A percentile compares a stretch with the other conserved stretches of the same genome.
phyloP scores from a whole-genome alignment of 2,888 invertebrate genomes.

The Anagyrus pseudococci region DNA sequence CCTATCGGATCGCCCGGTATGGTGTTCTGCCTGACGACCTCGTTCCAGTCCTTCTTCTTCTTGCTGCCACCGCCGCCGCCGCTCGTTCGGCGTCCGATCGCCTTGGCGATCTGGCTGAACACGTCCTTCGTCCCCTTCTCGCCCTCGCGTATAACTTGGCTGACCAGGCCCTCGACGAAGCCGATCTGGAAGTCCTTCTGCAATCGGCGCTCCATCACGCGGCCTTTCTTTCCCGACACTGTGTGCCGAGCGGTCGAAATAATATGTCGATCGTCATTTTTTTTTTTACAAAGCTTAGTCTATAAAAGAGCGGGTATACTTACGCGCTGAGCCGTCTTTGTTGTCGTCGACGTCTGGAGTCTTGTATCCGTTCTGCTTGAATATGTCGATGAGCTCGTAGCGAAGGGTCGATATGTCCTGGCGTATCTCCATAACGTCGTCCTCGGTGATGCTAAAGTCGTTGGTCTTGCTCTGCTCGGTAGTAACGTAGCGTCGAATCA shows the following conservation, averaged over 20 bases:
- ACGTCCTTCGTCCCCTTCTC: slow-evolving; percentile 78
- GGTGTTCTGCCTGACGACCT: slow-evolving; percentile 77
- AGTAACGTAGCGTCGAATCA: slow-evolving; percentile 90
- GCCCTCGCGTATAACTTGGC: slow-evolving; percentile 70
- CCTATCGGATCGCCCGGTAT: slow-evolving; percentile 79
- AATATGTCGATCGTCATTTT: background rate
- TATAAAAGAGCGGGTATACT: slow-evolving; percentile 35
- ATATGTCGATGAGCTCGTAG: slow-evolving; percentile 91
- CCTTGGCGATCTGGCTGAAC: slow-evolving; percentile 83
- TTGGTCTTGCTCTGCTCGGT: slow-evolving; percentile 88
- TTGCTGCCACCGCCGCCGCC: slow-evolving; percentile 63
- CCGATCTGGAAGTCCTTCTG: slow-evolving; percentile 92
- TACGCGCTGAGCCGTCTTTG: slow-evolving; percentile 72
- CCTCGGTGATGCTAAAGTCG: slow-evolving; percentile 92
- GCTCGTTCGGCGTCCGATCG: slow-evolving; percentile 72
- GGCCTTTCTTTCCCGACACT: slow-evolving; percentile 84
- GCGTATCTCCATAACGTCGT: slow-evolving; percentile 97
- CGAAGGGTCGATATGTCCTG: slow-evolving; percentile 95
- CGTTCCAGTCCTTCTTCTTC: slow-evolving; percentile 84
- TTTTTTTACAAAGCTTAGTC: background rate
- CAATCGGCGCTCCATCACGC: slow-evolving; percentile 84
- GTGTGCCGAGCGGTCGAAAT: slow-evolving; percentile 29
- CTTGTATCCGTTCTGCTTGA: slow-evolving; percentile 86
- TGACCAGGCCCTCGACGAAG: slow-evolving; percentile 77
- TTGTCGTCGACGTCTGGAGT: slow-evolving; percentile 77